Conservation (phyloP, 2,797 vertebrate species). For the Cheirogaleus major region DNA sequence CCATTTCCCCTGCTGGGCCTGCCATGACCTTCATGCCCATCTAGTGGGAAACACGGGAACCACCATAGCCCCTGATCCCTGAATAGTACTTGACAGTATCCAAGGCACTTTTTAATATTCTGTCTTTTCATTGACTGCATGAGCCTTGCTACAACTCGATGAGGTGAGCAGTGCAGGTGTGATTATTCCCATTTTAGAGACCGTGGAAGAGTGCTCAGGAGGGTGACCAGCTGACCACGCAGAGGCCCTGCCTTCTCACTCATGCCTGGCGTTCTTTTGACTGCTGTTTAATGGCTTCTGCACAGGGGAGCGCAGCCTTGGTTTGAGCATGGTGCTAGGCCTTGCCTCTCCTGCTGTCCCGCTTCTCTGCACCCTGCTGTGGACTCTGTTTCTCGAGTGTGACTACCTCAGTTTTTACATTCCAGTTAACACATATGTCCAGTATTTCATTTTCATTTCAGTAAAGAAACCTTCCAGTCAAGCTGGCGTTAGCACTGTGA, state of each 20-base stretch:
- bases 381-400: neutral
- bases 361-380: neutral
- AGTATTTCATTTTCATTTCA: neutral
- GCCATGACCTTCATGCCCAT: neutral
- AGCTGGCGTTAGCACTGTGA: neutral
- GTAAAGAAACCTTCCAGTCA: neutral
- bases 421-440: neutral
- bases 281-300: rapidly evolving
- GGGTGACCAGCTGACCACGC: neutral
- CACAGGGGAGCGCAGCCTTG: neutral
- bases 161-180: neutral
- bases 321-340: neutral
- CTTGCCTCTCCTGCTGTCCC: neutral
- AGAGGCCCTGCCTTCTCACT: neutral
- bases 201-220: neutral
- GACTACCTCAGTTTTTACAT: neutral
- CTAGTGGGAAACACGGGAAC: neutral
- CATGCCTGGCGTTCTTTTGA: rapidly evolving
- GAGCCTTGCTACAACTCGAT: neutral
- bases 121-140: neutral
- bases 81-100: neutral
- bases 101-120: neutral
- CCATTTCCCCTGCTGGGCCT: neutral
- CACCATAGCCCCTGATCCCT: neutral
- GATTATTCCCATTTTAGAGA: neutral